Conservation (phyloP, 2,113 vertebrate genomes). For the Petrocephalus zakoni region DNA sequence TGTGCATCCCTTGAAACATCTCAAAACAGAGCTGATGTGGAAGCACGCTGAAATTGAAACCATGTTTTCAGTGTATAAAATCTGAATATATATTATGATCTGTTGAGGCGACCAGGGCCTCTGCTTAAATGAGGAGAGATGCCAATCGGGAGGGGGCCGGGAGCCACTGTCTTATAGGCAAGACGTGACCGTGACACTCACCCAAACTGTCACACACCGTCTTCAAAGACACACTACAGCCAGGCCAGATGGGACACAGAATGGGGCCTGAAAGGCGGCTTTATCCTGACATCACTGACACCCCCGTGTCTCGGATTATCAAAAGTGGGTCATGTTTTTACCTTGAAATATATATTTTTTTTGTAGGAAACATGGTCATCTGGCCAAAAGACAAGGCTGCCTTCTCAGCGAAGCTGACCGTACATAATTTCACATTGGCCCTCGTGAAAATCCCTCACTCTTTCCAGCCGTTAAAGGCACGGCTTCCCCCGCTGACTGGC, state of each 20-base stretch:
- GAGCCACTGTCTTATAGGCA: neutral
- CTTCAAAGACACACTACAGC: neutral
- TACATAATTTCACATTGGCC: neutral
- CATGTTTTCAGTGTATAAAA: neutral
- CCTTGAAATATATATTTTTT: neutral
- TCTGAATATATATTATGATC: neutral
- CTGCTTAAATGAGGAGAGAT: neutral
- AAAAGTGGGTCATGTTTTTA: conserved; percentile 3
- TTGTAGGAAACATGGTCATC: neutral
- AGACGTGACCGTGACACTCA: neutral
- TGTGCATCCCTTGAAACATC: neutral
- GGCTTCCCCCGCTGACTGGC: neutral
- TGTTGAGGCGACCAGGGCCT: neutral
- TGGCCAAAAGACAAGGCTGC: neutral
- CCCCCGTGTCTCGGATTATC: neutral
- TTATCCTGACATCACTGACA: neutral
- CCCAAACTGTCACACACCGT: neutral
- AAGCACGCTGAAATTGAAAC: neutral
- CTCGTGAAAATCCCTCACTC: neutral
- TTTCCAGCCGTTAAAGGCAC: neutral
- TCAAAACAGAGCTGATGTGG: neutral
- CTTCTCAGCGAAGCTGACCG: neutral
- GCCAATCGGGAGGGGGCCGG: neutral
- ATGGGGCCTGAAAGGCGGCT: neutral
- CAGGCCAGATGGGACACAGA: neutral